Base-by-base conservation (phyloP, 2,797 vertebrate species). In the Phrynocephalus guinanensis region DNA sequence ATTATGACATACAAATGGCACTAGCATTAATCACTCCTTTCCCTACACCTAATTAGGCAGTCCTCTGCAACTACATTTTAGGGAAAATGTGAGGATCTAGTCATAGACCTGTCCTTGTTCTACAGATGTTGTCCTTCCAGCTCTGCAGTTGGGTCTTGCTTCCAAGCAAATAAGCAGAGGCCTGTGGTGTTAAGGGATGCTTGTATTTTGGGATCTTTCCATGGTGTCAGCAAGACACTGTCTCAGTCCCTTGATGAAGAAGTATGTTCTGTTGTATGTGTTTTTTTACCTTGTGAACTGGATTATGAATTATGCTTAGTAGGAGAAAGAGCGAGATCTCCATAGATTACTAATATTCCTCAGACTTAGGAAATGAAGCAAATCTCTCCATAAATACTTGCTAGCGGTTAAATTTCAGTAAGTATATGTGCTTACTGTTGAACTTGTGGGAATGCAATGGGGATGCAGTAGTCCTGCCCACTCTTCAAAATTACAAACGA, bases 231-330 rank as follows among this genome's bases (percentile, higher is more conserved):
- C 3, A 87, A 38, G 2, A 44, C 28, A 71, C 30, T 78, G 16
- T 18, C 73, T 72, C 33, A 84, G 6, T 87, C 30, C 50, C 28
- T 56, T 70, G 15, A 7, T 73, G 30, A 56, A 70, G 48, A 87
- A 77, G 56, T 13, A 26, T 6, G 1, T 2, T 85, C 52, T 0
- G 0, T 84, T 44, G 38, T 44, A 4, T 44, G 38, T 44, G 38
- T 44, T 44, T 90, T 88, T 26, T 1, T 85, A 28, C 28, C 20
- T 52, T 83, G 5, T 82, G 2, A 82, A 60, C 0, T 5, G 50
- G 68, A 89, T 89, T 89, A 11, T 10, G 18, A 85, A 92, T 88
- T 24, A 82, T 71, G 16, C 60, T 44, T 26, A 68, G 2, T 22
- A 80, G 60, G 60, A 63, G 60, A 63, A 63, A 63, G 60, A 63